These are phyloP conservation scores for Paratilapia polleni DNA, from an alignment of 2,113 vertebrate genomes.

Conservation along the genomic window DNA sequence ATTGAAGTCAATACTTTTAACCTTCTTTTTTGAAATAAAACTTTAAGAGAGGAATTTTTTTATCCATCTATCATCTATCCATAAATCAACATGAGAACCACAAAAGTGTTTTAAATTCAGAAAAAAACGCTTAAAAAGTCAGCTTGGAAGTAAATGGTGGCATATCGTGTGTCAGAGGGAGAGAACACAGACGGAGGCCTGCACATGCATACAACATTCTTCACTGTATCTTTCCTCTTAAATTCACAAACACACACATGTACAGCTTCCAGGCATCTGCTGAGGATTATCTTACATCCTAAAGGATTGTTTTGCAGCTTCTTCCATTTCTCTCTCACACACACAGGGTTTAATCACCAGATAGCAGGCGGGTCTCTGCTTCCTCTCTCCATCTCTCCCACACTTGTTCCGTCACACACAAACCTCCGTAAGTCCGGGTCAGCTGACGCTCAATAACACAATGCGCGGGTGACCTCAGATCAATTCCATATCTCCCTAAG, in stretches of 20 bases:
- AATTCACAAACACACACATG: neutral
- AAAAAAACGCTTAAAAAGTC: neutral
- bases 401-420: slow-evolving; percentile 25
- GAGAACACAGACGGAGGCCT: neutral
- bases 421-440: slow-evolving; percentile 19
- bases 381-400: slow-evolving; percentile 34
- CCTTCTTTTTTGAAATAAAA: neutral
- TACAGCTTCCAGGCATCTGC: slow-evolving; percentile 12
- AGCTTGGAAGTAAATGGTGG: neutral
- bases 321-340: slow-evolving; percentile 4
- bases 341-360: slow-evolving; percentile 55
- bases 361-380: slow-evolving; percentile 54
- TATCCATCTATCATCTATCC: neutral
- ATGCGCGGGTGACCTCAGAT: slow-evolving; percentile 25
- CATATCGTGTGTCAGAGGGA: neutral
- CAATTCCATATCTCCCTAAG: slow-evolving; percentile 20
- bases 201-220: neutral
- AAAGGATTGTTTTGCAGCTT: slow-evolving; percentile 40
- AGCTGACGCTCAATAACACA: slow-evolving; percentile 24
- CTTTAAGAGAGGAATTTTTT: neutral
- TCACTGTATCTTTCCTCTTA: neutral
- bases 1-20: neutral
- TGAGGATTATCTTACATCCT: slow-evolving; percentile 46
- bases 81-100: neutral
- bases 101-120: neutral